Evolutionary conservation across 2,113 vertebrate genomes (phyloP).

Genomic region (Syngnathoides biaculeatus): DNA sequence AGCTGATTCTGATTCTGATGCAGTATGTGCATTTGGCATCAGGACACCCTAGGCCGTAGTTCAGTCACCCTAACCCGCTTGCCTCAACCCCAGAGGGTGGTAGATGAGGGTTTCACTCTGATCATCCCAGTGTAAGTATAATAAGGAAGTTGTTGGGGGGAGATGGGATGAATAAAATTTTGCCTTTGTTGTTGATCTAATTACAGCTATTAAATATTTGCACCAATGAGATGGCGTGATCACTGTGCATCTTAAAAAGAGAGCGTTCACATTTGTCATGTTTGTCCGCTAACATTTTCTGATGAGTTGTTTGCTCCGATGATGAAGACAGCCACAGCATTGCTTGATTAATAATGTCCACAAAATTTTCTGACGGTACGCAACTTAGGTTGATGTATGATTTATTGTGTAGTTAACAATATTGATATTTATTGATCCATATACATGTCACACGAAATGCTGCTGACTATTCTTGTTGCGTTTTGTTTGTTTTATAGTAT

Average conservation of each 20-base stretch:
- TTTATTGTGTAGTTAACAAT: neutral
- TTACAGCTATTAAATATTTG: conserved; percentile 51
- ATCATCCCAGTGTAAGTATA: conserved; percentile 18
- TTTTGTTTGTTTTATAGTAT: too few relatives aligned
- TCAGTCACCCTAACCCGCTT: neutral
- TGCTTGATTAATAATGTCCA: conserved; percentile 2
- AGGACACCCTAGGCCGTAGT: too few relatives aligned
- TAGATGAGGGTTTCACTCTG: conserved; percentile 63
- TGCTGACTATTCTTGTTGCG: too few relatives aligned
- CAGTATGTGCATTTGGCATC: too few relatives aligned
- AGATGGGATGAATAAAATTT: conserved; percentile 19
- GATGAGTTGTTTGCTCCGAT: conserved; percentile 17
- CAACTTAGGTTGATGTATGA: neutral
- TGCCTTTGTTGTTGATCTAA: conserved; percentile 34
- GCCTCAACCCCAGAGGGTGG: conserved; percentile 58
- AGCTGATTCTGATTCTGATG: too few relatives aligned
- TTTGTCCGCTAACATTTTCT: conserved; percentile 22
- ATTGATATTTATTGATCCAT: too few relatives aligned
- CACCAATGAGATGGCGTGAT: conserved; percentile 24
- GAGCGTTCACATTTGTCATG: neutral
- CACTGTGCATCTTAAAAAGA: conserved; percentile 22
- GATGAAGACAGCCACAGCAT: neutral
- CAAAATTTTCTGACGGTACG: neutral
- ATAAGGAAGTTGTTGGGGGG: neutral
- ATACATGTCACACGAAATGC: too few relatives aligned